A percentile compares a stretch with the other conserved stretches of the same genome.
Evolutionary conservation across 2,797 vertebrate genomes (phyloP).

Genomic region (Thunnus albacares): DNA sequence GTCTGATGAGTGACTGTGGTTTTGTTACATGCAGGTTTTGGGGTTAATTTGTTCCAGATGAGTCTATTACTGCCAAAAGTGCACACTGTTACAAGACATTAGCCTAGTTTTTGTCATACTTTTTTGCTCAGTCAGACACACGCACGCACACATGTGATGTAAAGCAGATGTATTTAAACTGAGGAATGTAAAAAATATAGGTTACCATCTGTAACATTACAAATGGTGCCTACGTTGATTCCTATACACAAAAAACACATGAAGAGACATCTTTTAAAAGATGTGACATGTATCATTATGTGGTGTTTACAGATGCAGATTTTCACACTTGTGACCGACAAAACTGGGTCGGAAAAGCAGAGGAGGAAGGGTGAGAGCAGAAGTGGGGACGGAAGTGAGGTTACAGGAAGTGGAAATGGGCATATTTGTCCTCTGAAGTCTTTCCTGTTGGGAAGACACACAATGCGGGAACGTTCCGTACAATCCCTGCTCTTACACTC

Average conservation of each 20-base stretch:
- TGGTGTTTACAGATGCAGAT: slow-evolving; percentile 1
- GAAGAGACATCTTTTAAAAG: not conserved
- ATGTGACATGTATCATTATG: not conserved
- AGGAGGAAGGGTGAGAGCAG: slow-evolving; percentile 33
- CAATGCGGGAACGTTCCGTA: slow-evolving; percentile 47
- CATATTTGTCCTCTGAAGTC: slow-evolving; percentile 62
- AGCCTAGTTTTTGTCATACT: slow-evolving; percentile 45
- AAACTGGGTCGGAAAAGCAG: not conserved
- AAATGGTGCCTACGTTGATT: not conserved
- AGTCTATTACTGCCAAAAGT: slow-evolving; percentile 52
- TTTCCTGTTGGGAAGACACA: slow-evolving; percentile 61
- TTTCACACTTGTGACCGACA: not conserved
- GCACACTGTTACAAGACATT: slow-evolving; percentile 59
- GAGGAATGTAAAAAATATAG: not conserved
- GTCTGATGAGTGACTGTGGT: slow-evolving; percentile 58
- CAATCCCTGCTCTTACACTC: not conserved
- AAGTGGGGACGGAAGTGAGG: slow-evolving; percentile 54
- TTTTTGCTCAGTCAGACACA: slow-evolving; percentile 19
- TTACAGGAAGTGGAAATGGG: slow-evolving; percentile 70
- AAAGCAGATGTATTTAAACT: slow-evolving; percentile 10
- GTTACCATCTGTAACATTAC: not conserved
- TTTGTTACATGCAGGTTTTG: slow-evolving; percentile 73
- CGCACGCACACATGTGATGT: not conserved
- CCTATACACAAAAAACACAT: not conserved
- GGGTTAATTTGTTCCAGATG: slow-evolving; percentile 80